phyloP scores from a whole-genome alignment of 1,140 invertebrate genomes.

The Atta texana region DNA sequence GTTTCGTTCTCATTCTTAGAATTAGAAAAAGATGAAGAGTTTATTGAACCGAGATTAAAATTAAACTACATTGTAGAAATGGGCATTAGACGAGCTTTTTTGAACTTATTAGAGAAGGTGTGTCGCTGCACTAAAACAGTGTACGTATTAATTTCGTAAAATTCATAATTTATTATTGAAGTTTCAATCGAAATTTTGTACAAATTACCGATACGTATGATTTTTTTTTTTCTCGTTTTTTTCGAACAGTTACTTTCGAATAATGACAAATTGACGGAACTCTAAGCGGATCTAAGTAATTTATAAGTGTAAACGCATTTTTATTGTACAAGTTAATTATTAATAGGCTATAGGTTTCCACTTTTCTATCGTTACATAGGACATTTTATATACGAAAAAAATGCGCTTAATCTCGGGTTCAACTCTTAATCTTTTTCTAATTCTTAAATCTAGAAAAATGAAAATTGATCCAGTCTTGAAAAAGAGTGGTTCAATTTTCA shows the following conservation, averaged over 20 bases:
- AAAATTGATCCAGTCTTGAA: too few relatives aligned
- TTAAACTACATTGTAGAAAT: too few relatives aligned
- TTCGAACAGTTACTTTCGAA: background rate
- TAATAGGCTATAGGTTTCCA: background rate
- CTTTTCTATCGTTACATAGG: background rate
- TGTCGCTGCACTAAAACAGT: background rate
- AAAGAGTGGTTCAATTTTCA: too few relatives aligned
- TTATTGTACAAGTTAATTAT: background rate
- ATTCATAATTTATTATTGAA: background rate
- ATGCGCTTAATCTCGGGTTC: background rate
- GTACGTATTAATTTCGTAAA: background rate
- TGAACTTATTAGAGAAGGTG: conserved; percentile 6
- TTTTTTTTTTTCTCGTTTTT: background rate
- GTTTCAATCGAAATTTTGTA: background rate
- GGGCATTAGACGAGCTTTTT: background rate
- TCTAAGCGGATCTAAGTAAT: background rate
- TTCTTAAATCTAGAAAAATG: too few relatives aligned
- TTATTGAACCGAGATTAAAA: too few relatives aligned
- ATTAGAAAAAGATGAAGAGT: too few relatives aligned
- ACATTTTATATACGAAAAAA: background rate
- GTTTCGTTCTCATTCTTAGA: too few relatives aligned
- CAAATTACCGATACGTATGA: background rate
- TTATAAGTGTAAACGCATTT: background rate
- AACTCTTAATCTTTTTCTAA: too few relatives aligned
- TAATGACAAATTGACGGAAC: background rate